Percentiles rank a stretch among this genome's conserved stretches.
These are phyloP conservation scores for Dunckerocampus dactyliophorus DNA, from an alignment of 2,113 vertebrate species.

Conservation along the genomic window DNA sequence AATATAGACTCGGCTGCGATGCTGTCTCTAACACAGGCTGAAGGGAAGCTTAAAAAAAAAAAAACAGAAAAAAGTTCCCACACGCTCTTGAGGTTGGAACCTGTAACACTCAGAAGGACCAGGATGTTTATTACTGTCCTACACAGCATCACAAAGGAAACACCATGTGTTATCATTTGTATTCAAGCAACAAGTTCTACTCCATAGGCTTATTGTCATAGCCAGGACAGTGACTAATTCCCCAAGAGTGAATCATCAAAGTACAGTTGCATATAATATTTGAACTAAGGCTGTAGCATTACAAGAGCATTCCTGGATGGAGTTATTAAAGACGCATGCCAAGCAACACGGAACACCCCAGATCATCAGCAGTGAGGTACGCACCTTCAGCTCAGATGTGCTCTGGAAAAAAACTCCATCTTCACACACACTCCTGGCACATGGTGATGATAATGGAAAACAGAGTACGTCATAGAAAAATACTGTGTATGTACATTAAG, in stretches of 20 bases:
- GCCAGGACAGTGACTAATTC: neutral
- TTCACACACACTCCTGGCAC: constrained; percentile 16
- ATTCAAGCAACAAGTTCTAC: neutral
- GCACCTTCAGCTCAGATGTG: constrained; percentile 42
- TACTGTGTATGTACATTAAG: neutral
- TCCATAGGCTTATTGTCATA: neutral
- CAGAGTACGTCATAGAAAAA: constrained; percentile 16
- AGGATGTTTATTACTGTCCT: constrained; percentile 7
- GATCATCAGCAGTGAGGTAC: constrained; percentile 24
- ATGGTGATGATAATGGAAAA: constrained; percentile 1
- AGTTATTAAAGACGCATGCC: neutral
- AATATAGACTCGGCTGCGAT: constrained; percentile 58
- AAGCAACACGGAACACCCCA: neutral
- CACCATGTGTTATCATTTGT: neutral
- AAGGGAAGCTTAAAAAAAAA: constrained; percentile 16
- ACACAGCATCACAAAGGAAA: constrained; percentile 10
- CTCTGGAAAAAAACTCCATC: constrained; percentile 18
- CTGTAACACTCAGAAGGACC: neutral
- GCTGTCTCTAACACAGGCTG: constrained; percentile 20
- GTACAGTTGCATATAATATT: too few species aligned
- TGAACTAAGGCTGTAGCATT: neutral
- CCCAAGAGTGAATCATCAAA: neutral
- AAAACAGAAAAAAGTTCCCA: neutral
- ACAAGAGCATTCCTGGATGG: neutral
- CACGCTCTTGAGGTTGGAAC: too few species aligned